Conservation (phyloP, 1,140 invertebrate species). For the Trialeurodes vaporariorum region DNA sequence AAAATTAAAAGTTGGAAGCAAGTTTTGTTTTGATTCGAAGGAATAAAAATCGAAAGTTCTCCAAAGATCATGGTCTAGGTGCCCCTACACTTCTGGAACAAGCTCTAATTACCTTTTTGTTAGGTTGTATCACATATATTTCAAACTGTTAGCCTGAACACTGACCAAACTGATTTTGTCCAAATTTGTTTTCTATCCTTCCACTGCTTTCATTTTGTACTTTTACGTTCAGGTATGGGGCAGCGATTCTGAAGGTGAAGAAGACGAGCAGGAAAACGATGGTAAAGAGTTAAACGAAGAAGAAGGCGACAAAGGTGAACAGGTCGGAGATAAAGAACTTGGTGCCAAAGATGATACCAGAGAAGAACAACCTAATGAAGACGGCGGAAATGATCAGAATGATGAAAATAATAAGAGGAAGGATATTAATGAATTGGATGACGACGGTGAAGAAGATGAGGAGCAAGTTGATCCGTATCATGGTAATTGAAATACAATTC, state of each 20-base stretch:
- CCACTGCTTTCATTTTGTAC: too few species aligned
- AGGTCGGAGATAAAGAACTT: constrained; percentile 40
- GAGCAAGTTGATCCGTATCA: constrained; percentile 79
- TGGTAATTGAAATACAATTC: too few species aligned
- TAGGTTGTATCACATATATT: too few species aligned
- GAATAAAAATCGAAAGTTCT: too few species aligned
- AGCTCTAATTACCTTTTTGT: too few species aligned
- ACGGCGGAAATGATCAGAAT: constrained; percentile 38
- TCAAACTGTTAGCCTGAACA: too few species aligned
- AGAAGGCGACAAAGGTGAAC: constrained; percentile 36
- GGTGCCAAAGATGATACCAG: constrained; percentile 45
- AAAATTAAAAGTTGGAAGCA: too few species aligned
- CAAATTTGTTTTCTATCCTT: constrained; percentile 21
- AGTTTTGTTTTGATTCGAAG: too few species aligned
- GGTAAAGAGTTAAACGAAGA: constrained; percentile 38
- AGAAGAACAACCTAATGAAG: constrained; percentile 39
- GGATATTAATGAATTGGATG: constrained; percentile 65
- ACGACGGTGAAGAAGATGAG: constrained; percentile 67
- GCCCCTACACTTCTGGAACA: too few species aligned
- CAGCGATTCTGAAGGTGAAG: constrained; percentile 59
- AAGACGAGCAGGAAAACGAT: constrained; percentile 45
- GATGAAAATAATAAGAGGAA: constrained; percentile 47
- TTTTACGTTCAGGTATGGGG: constrained; percentile 83
- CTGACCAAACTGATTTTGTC: neutral
- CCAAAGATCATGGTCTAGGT: too few species aligned